Base-by-base conservation (phyloP, 1,140 invertebrate genomes). In the Dreissena polymorpha region DNA sequence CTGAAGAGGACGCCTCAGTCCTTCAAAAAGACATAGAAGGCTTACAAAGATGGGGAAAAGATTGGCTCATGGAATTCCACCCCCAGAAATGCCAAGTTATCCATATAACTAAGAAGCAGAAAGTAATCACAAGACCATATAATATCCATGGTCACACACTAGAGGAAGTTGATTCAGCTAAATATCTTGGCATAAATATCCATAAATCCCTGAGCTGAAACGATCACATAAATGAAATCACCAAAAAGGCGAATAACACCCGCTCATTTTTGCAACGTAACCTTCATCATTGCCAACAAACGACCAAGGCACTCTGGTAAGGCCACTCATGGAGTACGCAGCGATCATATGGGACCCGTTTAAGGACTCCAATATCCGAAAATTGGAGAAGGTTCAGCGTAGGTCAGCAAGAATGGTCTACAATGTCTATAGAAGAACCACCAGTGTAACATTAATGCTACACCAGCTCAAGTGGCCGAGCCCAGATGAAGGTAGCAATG, bases 371-470 rank as follows among this genome's bases (percentile, higher is more conserved):
- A 78, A 82, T 25, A 78, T 67, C 12, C 12, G n/a, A 6, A 77
- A 69, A 65, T 23, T 85, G 53, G 78, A 81, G 67, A 67, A 23
- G 39, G 85, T 86, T 18, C 78, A 85, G 68, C 78, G 79, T 57
- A 67, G 83, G 69, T 67, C 73, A 27, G 83, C 83, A 27, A 25
- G 73, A 21, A 85, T 86, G 51, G 72, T 75, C 18, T 64, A 75
- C 50, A 74, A 60, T 13, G 69, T 77, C 53, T 83, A 81, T 74
- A 21, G 39, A 25, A 55, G 72, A 71, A 79, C 75, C 27, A 70
- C 39, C 49, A 76, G 71, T 73, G 82, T 86, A 39, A 60, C 82
- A 53, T 64, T 65, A 16, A 84, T 86, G 81, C 73, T 84, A 21
- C 70, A 80, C 18, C 75, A 73, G 16, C 67, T 80, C 16, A 18